A percentile compares a stretch with the other conserved stretches of the same genome.
These are phyloP conservation scores for Scomber scombrus DNA, from an alignment of 2,113 vertebrate genomes.

Conservation along the genomic window DNA sequence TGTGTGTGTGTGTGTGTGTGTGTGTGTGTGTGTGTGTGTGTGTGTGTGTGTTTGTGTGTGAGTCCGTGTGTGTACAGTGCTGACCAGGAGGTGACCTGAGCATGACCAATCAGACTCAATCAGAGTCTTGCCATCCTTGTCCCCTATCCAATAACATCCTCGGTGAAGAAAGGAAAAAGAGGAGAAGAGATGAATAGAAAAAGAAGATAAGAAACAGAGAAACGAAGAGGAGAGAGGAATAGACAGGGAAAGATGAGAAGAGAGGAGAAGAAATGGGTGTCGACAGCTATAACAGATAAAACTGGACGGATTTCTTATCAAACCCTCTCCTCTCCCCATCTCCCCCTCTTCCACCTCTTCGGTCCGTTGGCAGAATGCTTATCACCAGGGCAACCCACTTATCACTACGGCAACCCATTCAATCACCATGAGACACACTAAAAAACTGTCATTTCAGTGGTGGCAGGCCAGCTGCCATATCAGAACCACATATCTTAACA, in stretches of 20 bases:
- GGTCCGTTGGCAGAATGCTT: slow-evolving; percentile 71
- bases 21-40: slow-evolving; percentile 11
- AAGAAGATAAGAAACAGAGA: neutral
- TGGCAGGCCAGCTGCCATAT: slow-evolving; percentile 68
- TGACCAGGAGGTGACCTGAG: slow-evolving; percentile 71
- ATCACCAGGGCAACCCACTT: slow-evolving; percentile 80
- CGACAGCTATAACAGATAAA: slow-evolving; percentile 68
- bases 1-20: slow-evolving; percentile 24
- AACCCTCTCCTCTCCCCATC: slow-evolving; percentile 40
- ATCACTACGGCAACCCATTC: slow-evolving; percentile 79
- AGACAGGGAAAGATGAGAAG: neutral
- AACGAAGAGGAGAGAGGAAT: neutral
- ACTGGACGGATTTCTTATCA: slow-evolving; percentile 74
- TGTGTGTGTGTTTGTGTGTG: no score
- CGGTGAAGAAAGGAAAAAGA: slow-evolving; percentile 2
- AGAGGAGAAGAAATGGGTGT: slow-evolving; percentile 43
- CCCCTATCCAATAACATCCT: slow-evolving; percentile 37
- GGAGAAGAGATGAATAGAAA: slow-evolving; percentile 3
- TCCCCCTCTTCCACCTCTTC: slow-evolving; percentile 47
- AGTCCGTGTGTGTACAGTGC: slow-evolving; percentile 9
- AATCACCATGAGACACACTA: slow-evolving; percentile 66
- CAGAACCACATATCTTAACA: slow-evolving; percentile 71
- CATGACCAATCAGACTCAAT: slow-evolving; percentile 72
- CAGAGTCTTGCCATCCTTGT: slow-evolving; percentile 59
- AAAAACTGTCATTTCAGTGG: slow-evolving; percentile 68